Percentiles rank a stretch among this genome's conserved stretches.
Conservation (phyloP, 2,113 vertebrate genomes). For the Sebastes schlegelii region DNA sequence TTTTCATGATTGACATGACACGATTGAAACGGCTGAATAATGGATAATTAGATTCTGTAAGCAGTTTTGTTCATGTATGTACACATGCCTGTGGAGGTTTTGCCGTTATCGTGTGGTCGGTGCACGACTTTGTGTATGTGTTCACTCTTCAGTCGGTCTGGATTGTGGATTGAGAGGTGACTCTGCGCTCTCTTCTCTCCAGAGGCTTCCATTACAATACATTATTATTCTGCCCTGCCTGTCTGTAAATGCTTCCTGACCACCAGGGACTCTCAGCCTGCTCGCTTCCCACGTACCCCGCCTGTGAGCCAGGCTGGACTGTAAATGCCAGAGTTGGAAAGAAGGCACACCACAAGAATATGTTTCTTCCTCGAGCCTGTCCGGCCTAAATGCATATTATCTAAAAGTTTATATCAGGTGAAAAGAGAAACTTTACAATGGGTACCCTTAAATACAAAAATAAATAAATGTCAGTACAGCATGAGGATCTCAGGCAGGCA, state of each 20-base stretch:
- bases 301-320: constrained; percentile 66
- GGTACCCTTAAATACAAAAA: neutral
- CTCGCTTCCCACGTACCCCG: constrained; percentile 70
- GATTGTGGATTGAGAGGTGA: constrained; percentile 61
- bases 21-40: neutral
- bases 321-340: constrained; percentile 80
- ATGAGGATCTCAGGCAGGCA: no score
- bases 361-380: constrained; percentile 39
- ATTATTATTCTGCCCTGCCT: constrained; percentile 80
- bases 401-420: constrained; percentile 35
- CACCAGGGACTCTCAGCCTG: constrained; percentile 74
- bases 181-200: constrained; percentile 38
- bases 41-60: neutral
- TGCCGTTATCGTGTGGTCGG: neutral
- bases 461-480: neutral
- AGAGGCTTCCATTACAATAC: constrained; percentile 72
- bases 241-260: constrained; percentile 78
- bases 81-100: neutral
- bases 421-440: constrained; percentile 2
- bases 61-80: neutral
- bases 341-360: constrained; percentile 52
- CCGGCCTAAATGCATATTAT: constrained; percentile 28
- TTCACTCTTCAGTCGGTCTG: constrained; percentile 31
- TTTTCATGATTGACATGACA: neutral
- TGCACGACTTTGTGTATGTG: neutral